Evolutionary conservation across 2,888 invertebrate genomes (phyloP), one percentile per base, ranked within the genome.

Genomic region (Drosophila cognata): DNA sequence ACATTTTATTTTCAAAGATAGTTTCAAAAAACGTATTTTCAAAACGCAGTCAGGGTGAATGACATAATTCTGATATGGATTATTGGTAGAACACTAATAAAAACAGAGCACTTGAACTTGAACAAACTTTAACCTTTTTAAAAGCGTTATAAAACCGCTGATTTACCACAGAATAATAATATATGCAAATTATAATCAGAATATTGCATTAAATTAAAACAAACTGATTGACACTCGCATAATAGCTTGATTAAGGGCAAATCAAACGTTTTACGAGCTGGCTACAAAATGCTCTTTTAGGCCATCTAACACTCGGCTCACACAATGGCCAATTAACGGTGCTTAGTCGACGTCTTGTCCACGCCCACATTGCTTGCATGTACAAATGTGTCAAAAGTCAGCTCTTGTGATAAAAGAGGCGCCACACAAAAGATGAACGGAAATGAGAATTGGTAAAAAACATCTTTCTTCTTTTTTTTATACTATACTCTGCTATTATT

Each of bases 151-250:
- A 41, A 33, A 36, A 38, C 68, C n/a, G 18, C 4, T 13, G 25
- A 16, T 5, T 43, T 31, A 18, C 56, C 59, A 58, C 66, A 50
- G 50, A 77, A 28, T 31, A 31, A 51, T 28, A 38, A 48, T 60
- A 36, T 59, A 79, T 76, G 68, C 56, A 43, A 79, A 76, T 63
- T 13, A 18, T 48, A 29, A 43, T 35, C 36, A 41, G 43, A 53
- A 52, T 53, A 57, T 46, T 59, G 68, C 61, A 71, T 77, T 77
- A 74, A 73, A 74, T 35, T 72, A 41, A 65, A 77, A 85, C 70
- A 74, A 88, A 80, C 83, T 80, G 77, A 16, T 88, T 83, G 57
- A 80, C 78, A 88, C 89, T 82, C 64, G 58, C 51, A 63, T 68
- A 41, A 80, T 70, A 46, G 55, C 66, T 72, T 70, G 88, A 89